phyloP scores from a whole-genome alignment of 2,888 invertebrate genomes.

The Xanthorhoe spadicearia region DNA sequence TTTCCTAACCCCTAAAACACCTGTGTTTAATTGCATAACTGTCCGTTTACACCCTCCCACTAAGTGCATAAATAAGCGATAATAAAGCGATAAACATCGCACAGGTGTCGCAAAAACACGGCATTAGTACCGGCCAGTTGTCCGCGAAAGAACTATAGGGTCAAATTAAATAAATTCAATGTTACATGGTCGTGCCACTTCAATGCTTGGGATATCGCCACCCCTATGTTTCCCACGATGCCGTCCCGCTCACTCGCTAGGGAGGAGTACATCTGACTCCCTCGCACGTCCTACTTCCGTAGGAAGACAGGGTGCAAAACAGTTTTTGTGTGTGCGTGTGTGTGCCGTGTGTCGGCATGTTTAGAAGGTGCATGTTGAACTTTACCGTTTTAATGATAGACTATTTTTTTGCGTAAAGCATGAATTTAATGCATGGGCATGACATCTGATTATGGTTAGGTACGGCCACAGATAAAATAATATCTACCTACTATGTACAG shows the following conservation, averaged over 20 bases:
- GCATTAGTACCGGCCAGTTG: constrained; percentile 49
- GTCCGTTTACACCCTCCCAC: constrained; percentile 36
- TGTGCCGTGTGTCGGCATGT: constrained; percentile 68
- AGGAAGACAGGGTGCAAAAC: constrained; percentile 79
- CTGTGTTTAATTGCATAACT: constrained; percentile 32
- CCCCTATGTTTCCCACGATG: constrained; percentile 81
- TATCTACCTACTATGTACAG: too few species aligned
- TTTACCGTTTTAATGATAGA: constrained; percentile 25
- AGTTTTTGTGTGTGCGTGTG: constrained; percentile 77
- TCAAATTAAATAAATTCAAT: constrained; percentile 57
- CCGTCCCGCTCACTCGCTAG: constrained; percentile 57
- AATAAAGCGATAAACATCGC: constrained; percentile 55
- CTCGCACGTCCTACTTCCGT: constrained; percentile 70
- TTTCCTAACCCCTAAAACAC: constrained; percentile 31
- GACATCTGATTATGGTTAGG: too few species aligned
- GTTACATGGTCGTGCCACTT: constrained; percentile 65
- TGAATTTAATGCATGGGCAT: too few species aligned
- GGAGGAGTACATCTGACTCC: constrained; percentile 44
- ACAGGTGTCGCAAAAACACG: constrained; percentile 61
- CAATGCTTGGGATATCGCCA: constrained; percentile 80
- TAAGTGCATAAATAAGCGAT: constrained; percentile 54
- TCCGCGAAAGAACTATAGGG: constrained; percentile 48
- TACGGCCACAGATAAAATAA: too few species aligned
- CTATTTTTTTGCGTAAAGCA: background rate
- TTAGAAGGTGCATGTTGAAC: constrained; percentile 44